phyloP scores from a whole-genome alignment of 2,113 vertebrate species.

The Phalacrocorax brasilianus region DNA sequence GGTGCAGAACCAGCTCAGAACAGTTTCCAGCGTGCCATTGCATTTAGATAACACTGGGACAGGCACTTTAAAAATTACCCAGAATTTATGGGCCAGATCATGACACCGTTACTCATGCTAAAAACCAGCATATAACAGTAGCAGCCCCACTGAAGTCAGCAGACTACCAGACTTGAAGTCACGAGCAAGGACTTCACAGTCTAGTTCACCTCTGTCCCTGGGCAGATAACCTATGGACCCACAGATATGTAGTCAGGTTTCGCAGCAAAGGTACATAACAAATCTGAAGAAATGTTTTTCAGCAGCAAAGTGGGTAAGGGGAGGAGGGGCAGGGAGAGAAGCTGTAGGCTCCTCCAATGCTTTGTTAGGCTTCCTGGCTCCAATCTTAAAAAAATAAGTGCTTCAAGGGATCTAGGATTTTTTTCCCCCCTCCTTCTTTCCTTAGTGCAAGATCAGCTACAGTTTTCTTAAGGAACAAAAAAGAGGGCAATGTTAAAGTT shows the following conservation, averaged over 20 bases:
- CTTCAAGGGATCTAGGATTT: background rate
- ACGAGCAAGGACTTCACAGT: background rate
- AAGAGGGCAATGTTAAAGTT: background rate
- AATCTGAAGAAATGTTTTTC: background rate
- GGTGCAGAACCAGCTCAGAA: background rate
- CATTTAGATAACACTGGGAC: background rate
- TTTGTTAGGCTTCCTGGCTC: background rate
- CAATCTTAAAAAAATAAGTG: background rate
- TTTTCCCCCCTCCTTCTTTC: background rate
- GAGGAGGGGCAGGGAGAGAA: background rate
- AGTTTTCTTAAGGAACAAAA: background rate
- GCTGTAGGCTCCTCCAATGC: background rate
- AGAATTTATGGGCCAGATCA: background rate
- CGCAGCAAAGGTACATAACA: background rate
- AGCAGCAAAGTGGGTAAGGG: background rate
- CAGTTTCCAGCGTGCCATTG: background rate
- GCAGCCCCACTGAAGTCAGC: background rate
- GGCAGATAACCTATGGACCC: background rate
- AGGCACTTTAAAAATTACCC: constrained; percentile 11
- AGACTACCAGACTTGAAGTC: background rate
- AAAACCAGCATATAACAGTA: background rate
- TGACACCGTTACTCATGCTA: background rate
- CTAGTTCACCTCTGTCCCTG: background rate
- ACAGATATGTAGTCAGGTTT: background rate
- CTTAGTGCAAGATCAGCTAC: background rate